These are phyloP conservation scores for Solenopsis fugax DNA, from an alignment of 1,140 invertebrate genomes.

Conservation along the genomic window DNA sequence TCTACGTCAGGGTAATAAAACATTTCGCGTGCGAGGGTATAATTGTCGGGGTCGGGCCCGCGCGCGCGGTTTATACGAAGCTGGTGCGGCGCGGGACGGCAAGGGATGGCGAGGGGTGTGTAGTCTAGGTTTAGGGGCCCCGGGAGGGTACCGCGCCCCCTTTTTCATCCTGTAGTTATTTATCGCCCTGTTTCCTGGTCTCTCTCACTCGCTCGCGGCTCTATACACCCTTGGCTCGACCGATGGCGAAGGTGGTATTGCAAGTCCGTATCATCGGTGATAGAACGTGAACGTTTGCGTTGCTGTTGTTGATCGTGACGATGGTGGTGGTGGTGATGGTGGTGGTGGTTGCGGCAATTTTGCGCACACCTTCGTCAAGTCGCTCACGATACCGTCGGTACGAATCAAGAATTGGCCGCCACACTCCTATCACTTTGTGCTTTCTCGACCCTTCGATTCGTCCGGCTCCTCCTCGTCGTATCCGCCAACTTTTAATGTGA, in stretches of 20 bases:
- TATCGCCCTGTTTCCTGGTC: conserved; percentile 80
- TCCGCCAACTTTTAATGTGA: conserved; percentile 77
- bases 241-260: conserved; percentile 76
- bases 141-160: conserved; percentile 84
- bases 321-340: conserved; percentile 11
- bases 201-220: conserved; percentile 65
- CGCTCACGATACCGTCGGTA: conserved; percentile 66
- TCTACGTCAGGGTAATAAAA: conserved; percentile 82
- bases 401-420: conserved; percentile 78
- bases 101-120: conserved; percentile 76
- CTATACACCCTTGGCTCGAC: conserved; percentile 68
- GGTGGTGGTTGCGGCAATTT: conserved; percentile 62
- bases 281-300: conserved; percentile 71
- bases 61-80: conserved; percentile 78
- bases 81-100: conserved; percentile 63
- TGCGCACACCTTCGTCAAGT: conserved; percentile 80
- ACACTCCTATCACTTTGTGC: conserved; percentile 45
- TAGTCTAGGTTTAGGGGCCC: conserved; percentile 84
- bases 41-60: conserved; percentile 83
- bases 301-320: conserved; percentile 38
- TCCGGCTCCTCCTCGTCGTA: conserved; percentile 34
- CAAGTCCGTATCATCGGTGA: conserved; percentile 67
- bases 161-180: conserved; percentile 86
- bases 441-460: conserved; percentile 18
- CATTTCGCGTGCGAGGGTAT: conserved; percentile 85